Evolutionary conservation across 2,797 vertebrate species (phyloP), one percentile per base, ranked within the genome.

Genomic region (Xiphorhynchus erythropygius): DNA sequence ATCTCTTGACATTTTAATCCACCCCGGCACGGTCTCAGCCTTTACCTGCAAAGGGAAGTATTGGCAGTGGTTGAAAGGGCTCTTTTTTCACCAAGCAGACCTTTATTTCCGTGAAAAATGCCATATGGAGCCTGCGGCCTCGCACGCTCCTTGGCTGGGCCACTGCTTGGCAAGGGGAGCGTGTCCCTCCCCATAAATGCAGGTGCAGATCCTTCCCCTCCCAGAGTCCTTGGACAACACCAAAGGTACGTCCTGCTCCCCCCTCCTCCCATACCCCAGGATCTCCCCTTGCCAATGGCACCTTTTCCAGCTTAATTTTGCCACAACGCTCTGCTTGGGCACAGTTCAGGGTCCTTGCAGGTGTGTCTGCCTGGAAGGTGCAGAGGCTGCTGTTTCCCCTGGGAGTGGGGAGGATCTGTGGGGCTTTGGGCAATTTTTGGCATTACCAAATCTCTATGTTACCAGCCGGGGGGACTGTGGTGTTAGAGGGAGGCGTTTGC

Each of bases 371-470:
- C 25, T 6, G n/a, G 79, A 52, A 47, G 23, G 13, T 52, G 11
- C 0, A 1, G 65, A 10, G 42, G 44, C 47, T 74, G 60, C 73
- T 74, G 56, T 2, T 4, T 7, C 21, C 28, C 32, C 5, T 0
- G 1, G 50, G 42, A 62, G 2, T 0, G 2, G 11, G 27, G 47
- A 68, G 47, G 59, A 23, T 44, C 30, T 7, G 2, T 3, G 7
- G 27, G 46, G 25, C 22, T 90, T 84, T 15, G 55, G 71, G 25
- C 14, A 28, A 3, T 35, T 35, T 56, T 25, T 73, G 57, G 17
- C 1, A 1, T 52, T 84, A 18, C 32, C 2, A 0, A 55, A 67
- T 24, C 0, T 0, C 28, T 4, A 2, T 0, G 0, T 59, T 57
- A 39, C 13, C 59, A 39, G 0, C 27, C 2, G 23, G 18, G 19